Evolutionary conservation across 2,888 invertebrate genomes (phyloP), one percentile per base, ranked within the genome.

Genomic region (Agrilus biguttatus): DNA sequence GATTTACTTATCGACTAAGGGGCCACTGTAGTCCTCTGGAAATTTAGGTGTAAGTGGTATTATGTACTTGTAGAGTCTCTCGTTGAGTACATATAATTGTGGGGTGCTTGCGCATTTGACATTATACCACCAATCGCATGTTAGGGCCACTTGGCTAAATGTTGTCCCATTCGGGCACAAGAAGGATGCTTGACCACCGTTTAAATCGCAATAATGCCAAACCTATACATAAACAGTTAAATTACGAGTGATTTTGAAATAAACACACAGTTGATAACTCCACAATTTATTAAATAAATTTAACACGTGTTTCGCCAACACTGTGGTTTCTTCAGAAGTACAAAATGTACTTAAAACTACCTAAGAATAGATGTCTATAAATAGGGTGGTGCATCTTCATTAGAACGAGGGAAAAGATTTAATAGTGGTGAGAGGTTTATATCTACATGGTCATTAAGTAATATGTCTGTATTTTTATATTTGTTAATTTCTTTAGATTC

Each of bases 121-220:
- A 61, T 90, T 90, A 66, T 86, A 90, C 89, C 89, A 90, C 89
- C 89, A 90, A 62, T 90, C 90, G 58, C 89, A 89, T 1, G 89
- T 89, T 36, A 90, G 67, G 0, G 81, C 86, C 12, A 87, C 85
- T 70, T 90, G 89, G 51, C 85, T 88, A 69, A 90, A 90, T 58
- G 90, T 86, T 3, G 90, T 90, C 33, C 90, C 89, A 61, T 89
- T 89, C 39, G 89, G 89, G 56, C 89, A 90, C 33, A 90, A 67
- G 62, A 90, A 90, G 3, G 89, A 89, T 5, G 89, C 85, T 63
- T 89, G 88, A 6, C 89, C 89, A 7, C 89, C 89, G 58, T 89
- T 89, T 44, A 90, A 71, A 61, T 89, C 89, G 59, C 89, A 90
- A 62, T 90, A 90, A 63, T 90, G 89, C 90, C 89, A 90, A 8